These are phyloP conservation scores for Caenorhabditis sinica DNA, from an alignment of 2,888 invertebrate genomes.

Conservation along the genomic window DNA sequence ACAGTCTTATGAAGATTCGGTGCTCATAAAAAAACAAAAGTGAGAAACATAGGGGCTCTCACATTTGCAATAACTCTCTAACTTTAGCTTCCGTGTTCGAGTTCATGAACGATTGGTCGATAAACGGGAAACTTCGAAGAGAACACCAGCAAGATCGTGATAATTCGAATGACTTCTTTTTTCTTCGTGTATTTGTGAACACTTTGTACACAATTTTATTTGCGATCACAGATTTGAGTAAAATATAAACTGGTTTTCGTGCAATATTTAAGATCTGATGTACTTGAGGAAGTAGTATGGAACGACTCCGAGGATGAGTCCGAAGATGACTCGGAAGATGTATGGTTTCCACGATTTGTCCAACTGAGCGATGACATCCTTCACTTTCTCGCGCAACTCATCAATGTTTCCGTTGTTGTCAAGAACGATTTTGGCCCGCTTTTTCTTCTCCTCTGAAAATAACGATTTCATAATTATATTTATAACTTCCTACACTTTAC, in stretches of 20 bases:
- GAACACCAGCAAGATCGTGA: background rate
- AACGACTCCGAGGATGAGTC: slow-evolving; percentile 52
- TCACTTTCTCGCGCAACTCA: slow-evolving; percentile 70
- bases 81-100: slow-evolving; percentile 55
- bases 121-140: slow-evolving; percentile 14
- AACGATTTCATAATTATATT: background rate
- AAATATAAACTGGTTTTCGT: background rate
- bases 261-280: slow-evolving; percentile 17
- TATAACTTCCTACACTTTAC: slow-evolving; percentile 16
- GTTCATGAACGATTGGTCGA: slow-evolving; percentile 43
- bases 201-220: background rate
- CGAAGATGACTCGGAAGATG: slow-evolving; percentile 54
- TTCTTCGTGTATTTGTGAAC: background rate
- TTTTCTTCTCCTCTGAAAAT: slow-evolving; percentile 69
- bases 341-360: slow-evolving; percentile 66
- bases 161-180: too few relatives aligned
- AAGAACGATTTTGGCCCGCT: slow-evolving; percentile 75
- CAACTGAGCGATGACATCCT: slow-evolving; percentile 41
- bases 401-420: slow-evolving; percentile 79
- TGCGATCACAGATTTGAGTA: slow-evolving; percentile 28
- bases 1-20: slow-evolving; percentile 30
- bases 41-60: background rate
- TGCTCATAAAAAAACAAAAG: slow-evolving; percentile 50
- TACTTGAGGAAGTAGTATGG: slow-evolving; percentile 61
- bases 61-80: background rate